phyloP scores from a whole-genome alignment of 2,113 vertebrate species.

The Mobula hypostoma region DNA sequence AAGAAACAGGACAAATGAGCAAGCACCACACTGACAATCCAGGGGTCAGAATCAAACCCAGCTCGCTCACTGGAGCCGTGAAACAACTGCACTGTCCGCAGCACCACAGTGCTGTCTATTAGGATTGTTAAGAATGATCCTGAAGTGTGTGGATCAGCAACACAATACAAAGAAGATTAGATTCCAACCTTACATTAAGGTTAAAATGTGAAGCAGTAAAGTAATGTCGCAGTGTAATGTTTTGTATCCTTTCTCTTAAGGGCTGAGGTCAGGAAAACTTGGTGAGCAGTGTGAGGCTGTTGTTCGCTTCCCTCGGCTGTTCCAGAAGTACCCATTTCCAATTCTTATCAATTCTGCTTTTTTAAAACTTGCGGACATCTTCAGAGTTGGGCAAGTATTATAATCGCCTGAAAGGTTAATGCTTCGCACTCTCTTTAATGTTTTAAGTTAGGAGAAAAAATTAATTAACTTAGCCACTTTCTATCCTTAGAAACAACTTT shows the following conservation, averaged over 20 bases:
- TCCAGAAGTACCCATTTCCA: conserved; percentile 95
- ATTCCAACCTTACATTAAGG: not conserved
- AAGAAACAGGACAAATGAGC: too few species aligned
- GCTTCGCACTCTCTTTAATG: not conserved
- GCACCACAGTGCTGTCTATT: too few species aligned
- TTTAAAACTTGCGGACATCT: conserved; percentile 89
- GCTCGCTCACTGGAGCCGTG: too few species aligned
- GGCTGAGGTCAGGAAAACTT: conserved; percentile 84
- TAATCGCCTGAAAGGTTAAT: not conserved
- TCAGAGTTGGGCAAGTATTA: conserved; percentile 80
- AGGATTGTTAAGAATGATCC: not conserved
- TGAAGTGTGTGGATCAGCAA: not conserved
- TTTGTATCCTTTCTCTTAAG: conserved; percentile 50
- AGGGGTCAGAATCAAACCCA: too few species aligned
- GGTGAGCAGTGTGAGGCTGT: conserved; percentile 96
- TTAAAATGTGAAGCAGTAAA: not conserved
- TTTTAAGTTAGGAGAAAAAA: not conserved
- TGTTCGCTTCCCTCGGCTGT: conserved; percentile 92
- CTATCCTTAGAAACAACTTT: conserved; percentile 81
- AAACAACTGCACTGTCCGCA: too few species aligned
- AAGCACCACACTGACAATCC: too few species aligned
- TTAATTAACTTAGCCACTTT: conserved; percentile 18
- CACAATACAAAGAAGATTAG: not conserved
- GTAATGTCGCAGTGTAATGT: not conserved
- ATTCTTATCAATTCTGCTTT: conserved; percentile 98